Percentiles rank a stretch among this genome's conserved stretches.
phyloP scores from a whole-genome alignment of 2,888 invertebrate species.

The Tiliacea citrago region DNA sequence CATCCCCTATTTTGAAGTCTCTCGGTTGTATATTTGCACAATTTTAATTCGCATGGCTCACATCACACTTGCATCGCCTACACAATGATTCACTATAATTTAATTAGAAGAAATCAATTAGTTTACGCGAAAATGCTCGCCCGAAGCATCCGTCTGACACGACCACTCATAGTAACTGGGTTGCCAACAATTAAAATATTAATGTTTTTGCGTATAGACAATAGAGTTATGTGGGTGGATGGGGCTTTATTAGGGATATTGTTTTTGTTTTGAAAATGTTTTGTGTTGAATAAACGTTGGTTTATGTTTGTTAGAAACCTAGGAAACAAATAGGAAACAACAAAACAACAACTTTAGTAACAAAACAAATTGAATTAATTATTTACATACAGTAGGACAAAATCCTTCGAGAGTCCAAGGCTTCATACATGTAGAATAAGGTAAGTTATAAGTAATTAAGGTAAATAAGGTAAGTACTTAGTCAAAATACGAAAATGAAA shows the following conservation, averaged over 20 bases:
- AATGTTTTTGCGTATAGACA: slow-evolving; percentile 59
- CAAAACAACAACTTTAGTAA: too few relatives aligned
- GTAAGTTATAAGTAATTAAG: too few relatives aligned
- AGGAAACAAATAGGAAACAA: not conserved
- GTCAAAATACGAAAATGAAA: too few relatives aligned
- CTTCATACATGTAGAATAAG: too few relatives aligned
- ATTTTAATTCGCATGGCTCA: slow-evolving; percentile 86
- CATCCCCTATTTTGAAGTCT: slow-evolving; percentile 88
- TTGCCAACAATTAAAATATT: slow-evolving; percentile 74
- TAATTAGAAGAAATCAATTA: slow-evolving; percentile 90
- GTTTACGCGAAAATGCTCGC: slow-evolving; percentile 88
- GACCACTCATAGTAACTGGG: slow-evolving; percentile 86
- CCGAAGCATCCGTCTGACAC: slow-evolving; percentile 88
- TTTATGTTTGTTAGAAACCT: not conserved
- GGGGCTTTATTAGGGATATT: not conserved
- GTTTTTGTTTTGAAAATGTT: not conserved
- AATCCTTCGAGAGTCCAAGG: not conserved
- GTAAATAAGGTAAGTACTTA: too few relatives aligned
- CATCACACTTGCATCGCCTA: slow-evolving; percentile 85
- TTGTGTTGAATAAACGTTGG: not conserved
- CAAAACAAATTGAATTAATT: not conserved
- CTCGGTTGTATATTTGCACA: slow-evolving; percentile 79
- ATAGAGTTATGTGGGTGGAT: slow-evolving; percentile 67
- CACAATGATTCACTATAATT: slow-evolving; percentile 89
- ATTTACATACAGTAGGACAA: not conserved